phyloP scores from a whole-genome alignment of 2,888 invertebrate species.

The Drosophila neutralis region DNA sequence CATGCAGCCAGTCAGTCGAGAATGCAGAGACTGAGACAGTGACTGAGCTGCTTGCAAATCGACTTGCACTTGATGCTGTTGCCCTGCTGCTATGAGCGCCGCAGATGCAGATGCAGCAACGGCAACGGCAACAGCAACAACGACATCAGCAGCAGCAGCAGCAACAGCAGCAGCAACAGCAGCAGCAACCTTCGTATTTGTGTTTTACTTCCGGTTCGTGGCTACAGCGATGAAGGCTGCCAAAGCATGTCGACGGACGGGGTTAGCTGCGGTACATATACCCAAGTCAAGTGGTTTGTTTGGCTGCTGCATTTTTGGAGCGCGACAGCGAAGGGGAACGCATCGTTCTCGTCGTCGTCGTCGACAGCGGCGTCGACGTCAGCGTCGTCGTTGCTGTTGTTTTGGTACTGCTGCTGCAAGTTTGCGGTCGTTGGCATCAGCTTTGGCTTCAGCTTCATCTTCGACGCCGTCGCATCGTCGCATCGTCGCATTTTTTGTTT shows the following conservation, averaged over 20 bases:
- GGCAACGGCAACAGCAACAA: constrained; percentile 41
- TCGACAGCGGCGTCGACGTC: background rate
- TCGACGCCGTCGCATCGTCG: constrained; percentile 38
- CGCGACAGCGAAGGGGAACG: constrained; percentile 18
- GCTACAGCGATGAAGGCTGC: constrained; percentile 33
- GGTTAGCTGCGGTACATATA: constrained; percentile 15
- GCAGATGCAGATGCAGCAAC: constrained; percentile 83
- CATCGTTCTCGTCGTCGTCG: constrained; percentile 28
- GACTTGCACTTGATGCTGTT: constrained; percentile 76
- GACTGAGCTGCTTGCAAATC: constrained; percentile 48
- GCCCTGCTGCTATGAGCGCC: constrained; percentile 80
- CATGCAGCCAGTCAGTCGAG: constrained; percentile 21
- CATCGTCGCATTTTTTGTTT: constrained; percentile 45
- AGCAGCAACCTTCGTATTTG: constrained; percentile 59
- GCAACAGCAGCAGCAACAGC: constrained; percentile 39
- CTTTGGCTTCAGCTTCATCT: constrained; percentile 29
- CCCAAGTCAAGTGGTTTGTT: constrained; percentile 76
- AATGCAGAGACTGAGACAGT: constrained; percentile 22
- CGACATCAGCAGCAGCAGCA: constrained; percentile 65
- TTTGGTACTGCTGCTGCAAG: constrained; percentile 48
- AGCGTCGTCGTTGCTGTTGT: background rate
- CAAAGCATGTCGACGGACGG: constrained; percentile 14
- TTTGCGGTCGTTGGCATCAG: constrained; percentile 76
- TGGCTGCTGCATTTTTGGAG: constrained; percentile 70
- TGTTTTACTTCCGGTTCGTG: constrained; percentile 73